phyloP scores from a whole-genome alignment of 2,113 vertebrate species.

The Ciconia maguari region DNA sequence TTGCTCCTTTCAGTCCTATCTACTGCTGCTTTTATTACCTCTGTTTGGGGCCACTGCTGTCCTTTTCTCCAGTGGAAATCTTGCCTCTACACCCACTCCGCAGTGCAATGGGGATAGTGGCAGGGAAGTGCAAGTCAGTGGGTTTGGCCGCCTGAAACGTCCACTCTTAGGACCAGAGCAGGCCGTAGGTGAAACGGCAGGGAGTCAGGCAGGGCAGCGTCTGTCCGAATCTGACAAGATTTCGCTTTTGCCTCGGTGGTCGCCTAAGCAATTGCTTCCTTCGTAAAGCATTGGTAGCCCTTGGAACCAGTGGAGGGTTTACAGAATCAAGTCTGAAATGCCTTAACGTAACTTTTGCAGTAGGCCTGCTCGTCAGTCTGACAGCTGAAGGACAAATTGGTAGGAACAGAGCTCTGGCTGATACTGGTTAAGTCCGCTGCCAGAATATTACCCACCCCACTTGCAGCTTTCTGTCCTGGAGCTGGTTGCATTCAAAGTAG shows the following conservation, averaged over 20 bases:
- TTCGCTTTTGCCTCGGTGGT: not conserved
- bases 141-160: accelerated
- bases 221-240: accelerated
- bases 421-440: not conserved
- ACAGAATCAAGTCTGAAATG: not conserved
- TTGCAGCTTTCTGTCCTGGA: slow-evolving; percentile 20
- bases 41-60: not conserved
- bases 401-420: not conserved
- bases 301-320: not conserved
- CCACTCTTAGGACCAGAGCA: not conserved
- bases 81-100: not conserved
- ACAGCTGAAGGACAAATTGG: not conserved
- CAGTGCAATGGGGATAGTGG: accelerated
- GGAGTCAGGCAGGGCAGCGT: accelerated
- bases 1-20: not conserved
- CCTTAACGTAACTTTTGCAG: not conserved
- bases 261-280: not conserved
- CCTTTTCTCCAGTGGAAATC: not conserved
- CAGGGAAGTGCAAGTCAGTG: not conserved
- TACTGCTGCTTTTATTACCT: not conserved
- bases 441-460: not conserved
- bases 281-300: not conserved
- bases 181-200: not conserved
- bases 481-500: slow-evolving; percentile 52
- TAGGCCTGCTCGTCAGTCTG: not conserved